Conservation (phyloP, 2,888 invertebrate genomes). For the Liodrosophila aerea region DNA sequence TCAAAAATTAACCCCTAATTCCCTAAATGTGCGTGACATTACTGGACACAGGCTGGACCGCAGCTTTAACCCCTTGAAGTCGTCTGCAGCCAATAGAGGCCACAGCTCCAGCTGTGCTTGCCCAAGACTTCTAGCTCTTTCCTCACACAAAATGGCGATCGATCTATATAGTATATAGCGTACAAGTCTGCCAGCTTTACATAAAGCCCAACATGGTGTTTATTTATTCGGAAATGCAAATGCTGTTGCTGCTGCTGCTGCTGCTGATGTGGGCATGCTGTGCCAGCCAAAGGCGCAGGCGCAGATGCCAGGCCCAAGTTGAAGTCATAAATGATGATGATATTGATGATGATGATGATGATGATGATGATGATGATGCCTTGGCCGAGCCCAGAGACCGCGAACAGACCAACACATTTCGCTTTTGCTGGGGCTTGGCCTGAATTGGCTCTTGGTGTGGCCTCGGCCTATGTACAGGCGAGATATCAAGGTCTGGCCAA, state of each 20-base stretch:
- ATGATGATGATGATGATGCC: conserved; percentile 44
- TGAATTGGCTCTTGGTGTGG: conserved; percentile 44
- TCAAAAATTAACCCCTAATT: too few species aligned
- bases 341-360: conserved; percentile 28
- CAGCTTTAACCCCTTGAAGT: conserved; percentile 24
- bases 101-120: conserved; percentile 56
- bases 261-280: conserved; percentile 55
- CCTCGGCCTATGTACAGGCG: conserved; percentile 48
- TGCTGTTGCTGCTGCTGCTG: conserved; percentile 22
- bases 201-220: conserved; percentile 4
- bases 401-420: neutral
- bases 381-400: conserved; percentile 61
- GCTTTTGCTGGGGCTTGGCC: conserved; percentile 4
- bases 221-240: conserved; percentile 39
- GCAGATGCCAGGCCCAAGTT: conserved; percentile 34
- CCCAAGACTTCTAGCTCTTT: conserved; percentile 5
- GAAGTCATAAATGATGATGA: conserved; percentile 13
- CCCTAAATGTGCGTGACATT: conserved; percentile 9
- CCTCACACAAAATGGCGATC: conserved; percentile 49
- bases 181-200: conserved; percentile 31
- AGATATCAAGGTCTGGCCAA: conserved; percentile 73
- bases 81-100: conserved; percentile 50
- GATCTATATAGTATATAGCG: neutral
- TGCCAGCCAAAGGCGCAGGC: conserved; percentile 49
- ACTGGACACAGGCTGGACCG: conserved; percentile 34